Evolutionary conservation across 2,888 invertebrate species (phyloP).

Genomic region (Carabus problematicus): DNA sequence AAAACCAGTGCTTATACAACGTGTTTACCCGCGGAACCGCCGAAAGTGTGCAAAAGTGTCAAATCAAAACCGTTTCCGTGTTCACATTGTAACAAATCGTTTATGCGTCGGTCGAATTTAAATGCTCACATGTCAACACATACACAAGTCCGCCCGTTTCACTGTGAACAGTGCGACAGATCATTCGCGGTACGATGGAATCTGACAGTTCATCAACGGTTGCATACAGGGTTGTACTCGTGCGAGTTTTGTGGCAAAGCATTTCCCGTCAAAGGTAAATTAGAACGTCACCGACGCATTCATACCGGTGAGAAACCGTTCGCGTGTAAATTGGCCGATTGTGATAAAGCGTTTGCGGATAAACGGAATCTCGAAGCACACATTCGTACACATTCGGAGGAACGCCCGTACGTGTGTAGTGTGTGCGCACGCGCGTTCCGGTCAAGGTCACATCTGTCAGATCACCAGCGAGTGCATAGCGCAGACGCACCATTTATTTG

Average conservation of each 20-base stretch:
- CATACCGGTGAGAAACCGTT: slow-evolving; percentile 57
- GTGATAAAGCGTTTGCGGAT: slow-evolving; percentile 56
- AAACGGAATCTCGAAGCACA: slow-evolving; percentile 57
- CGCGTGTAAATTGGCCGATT: slow-evolving; percentile 53
- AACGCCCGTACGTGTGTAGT: slow-evolving; percentile 51
- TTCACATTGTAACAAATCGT: slow-evolving; percentile 54
- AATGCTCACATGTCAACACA: slow-evolving; percentile 56
- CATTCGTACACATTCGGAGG: slow-evolving; percentile 53
- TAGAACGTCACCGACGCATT: slow-evolving; percentile 55
- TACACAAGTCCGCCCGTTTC: slow-evolving; percentile 54
- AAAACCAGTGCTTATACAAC: slow-evolving; percentile 10
- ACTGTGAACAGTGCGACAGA: slow-evolving; percentile 56
- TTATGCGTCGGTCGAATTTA: slow-evolving; percentile 53
- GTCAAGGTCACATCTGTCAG: slow-evolving; percentile 53
- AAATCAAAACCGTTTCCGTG: slow-evolving; percentile 52
- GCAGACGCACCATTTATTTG: slow-evolving; percentile 51
- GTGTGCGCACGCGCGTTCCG: slow-evolving; percentile 54
- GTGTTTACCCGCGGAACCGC: background rate
- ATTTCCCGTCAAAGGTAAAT: slow-evolving; percentile 56
- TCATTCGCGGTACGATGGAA: slow-evolving; percentile 55
- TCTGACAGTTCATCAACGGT: slow-evolving; percentile 55
- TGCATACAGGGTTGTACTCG: slow-evolving; percentile 54
- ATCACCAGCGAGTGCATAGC: slow-evolving; percentile 53
- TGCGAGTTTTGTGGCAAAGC: slow-evolving; percentile 56
- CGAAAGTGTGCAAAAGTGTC: slow-evolving; percentile 25